Percentiles rank a stretch among this genome's conserved stretches.
These are phyloP conservation scores for Palythoa grandis DNA, from an alignment of 92 coral and sea anemone species.

Conservation along the genomic window DNA sequence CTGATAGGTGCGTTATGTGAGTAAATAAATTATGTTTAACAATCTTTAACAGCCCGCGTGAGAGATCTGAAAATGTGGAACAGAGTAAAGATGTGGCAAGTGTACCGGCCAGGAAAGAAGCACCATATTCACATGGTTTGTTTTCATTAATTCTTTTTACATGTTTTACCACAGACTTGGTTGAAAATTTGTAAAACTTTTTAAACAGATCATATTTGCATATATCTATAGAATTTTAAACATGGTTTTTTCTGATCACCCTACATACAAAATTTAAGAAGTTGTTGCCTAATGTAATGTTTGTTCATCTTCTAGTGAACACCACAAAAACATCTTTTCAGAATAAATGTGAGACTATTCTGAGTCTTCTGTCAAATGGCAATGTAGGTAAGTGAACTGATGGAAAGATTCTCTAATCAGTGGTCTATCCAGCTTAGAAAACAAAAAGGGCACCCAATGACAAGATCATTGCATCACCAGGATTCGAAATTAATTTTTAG, in stretches of 20 bases:
- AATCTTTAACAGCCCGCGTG: constrained; percentile 24
- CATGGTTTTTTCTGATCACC: too few species aligned
- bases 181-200: too few species aligned
- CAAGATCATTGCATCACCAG: too few species aligned
- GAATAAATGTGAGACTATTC: constrained; percentile 29
- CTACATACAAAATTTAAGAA: too few species aligned
- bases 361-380: constrained; percentile 5
- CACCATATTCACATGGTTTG: neutral
- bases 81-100: neutral
- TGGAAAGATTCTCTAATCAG: too few species aligned
- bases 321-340: neutral
- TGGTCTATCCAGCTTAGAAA: too few species aligned
- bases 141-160: neutral
- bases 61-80: neutral
- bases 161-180: neutral
- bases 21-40: neutral
- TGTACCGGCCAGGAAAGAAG: neutral
- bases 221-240: too few species aligned
- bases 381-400: constrained; percentile 10
- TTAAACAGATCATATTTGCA: too few species aligned
- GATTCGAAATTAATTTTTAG: too few species aligned
- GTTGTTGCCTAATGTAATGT: too few species aligned
- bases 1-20: too few species aligned
- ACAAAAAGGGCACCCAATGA: too few species aligned
- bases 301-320: neutral